Conservation (phyloP, 2,888 invertebrate genomes). For the Apocheima hispidaria region DNA sequence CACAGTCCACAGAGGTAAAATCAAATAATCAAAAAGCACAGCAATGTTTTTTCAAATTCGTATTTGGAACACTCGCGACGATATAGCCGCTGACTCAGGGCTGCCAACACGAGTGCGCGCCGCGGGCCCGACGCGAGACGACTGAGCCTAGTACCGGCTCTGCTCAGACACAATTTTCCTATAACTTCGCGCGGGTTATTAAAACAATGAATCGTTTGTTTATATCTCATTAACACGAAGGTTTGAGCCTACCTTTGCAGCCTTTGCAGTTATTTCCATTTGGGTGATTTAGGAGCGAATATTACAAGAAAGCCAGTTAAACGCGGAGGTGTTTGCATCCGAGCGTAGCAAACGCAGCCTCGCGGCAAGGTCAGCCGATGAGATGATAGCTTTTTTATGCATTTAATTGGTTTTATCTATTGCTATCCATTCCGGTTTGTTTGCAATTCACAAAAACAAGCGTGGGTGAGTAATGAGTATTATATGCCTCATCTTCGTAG, state of each 20-base stretch:
- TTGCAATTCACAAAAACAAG: conserved; percentile 11
- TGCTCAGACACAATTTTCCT: conserved; percentile 34
- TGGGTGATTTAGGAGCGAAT: conserved; percentile 26
- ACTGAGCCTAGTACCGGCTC: conserved; percentile 59
- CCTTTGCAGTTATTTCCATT: conserved; percentile 38
- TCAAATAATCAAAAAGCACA: conserved; percentile 65
- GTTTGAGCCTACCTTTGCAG: conserved; percentile 42
- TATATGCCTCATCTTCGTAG: neutral
- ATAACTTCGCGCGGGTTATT: conserved; percentile 39
- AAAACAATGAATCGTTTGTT: conserved; percentile 60
- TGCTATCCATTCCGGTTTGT: conserved; percentile 25
- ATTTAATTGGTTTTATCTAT: conserved; percentile 39
- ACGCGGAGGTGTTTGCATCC: conserved; percentile 26
- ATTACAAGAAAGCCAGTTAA: conserved; percentile 38
- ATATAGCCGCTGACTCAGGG: conserved; percentile 45
- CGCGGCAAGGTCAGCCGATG: conserved; percentile 34
- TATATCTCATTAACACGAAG: conserved; percentile 55
- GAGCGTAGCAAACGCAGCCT: conserved; percentile 23
- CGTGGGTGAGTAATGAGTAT: neutral
- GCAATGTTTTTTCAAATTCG: conserved; percentile 48
- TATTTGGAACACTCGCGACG: conserved; percentile 72
- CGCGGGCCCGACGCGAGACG: conserved; percentile 51
- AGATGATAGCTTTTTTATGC: conserved; percentile 38
- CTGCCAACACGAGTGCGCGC: conserved; percentile 62
- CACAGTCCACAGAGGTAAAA: conserved; percentile 64